Base-by-base conservation (phyloP, 1,140 invertebrate genomes). In the Dreissena polymorpha region DNA sequence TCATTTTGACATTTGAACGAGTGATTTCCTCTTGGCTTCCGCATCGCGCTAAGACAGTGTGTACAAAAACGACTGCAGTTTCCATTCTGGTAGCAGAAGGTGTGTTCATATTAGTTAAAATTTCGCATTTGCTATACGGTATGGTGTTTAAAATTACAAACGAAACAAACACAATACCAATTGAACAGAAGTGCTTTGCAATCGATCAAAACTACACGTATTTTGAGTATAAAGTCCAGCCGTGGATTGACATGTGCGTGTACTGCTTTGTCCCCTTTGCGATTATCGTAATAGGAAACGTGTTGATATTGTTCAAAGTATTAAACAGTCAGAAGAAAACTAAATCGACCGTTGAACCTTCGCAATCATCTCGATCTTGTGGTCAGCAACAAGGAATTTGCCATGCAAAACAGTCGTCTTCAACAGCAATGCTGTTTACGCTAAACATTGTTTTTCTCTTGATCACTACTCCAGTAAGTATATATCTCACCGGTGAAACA, bases 1-100 rank as follows among this genome's bases (percentile, higher is more conserved):
- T 88, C 39, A 80, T 85, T n/a, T 86, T 91, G 16, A 89, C 89
- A 13, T 73, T 85, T 0, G 90, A 90, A 60, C 75, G 90, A 25
- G 83, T 89, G 21, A 71, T 90, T 10, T 89, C 87, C 8, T 84
- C 88, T 6, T 89, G 78, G 82, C 63, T 81, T 27, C 90, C 90
- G 1, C 85, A 88, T 57, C 79, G 69, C 12, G 87, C 88, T 0
- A 81, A 81, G 18, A 27, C 25, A 0, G n/a, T 84, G 13, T 89
- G 85, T 68, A 87, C 83, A 7, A 53, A 64, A 21, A 60, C 68
- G 23, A 80, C 70, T 0, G 83, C 87, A 8, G 23, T 72, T 18
- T n/a, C 86, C 3, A 67, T 80, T 25, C 51, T 88, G 7, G 51
- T 67, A 23, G 63, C 79, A 55, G 77, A 87, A 16, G 57, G 21